Evolutionary conservation across 2,888 invertebrate genomes (phyloP).

Genomic region (Morpho deidamia): DNA sequence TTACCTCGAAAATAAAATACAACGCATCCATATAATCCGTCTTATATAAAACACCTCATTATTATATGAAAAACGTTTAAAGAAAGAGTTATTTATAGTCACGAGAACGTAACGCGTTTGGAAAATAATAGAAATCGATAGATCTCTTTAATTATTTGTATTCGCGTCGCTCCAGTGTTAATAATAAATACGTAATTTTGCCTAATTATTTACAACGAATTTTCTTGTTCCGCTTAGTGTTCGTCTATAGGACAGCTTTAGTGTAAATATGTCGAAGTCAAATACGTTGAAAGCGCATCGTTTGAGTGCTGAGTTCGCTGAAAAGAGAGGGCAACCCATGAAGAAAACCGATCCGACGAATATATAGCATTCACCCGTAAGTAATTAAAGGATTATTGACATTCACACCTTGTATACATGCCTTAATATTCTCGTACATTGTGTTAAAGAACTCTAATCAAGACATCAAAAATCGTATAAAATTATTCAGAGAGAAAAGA

Average conservation of each 20-base stretch:
- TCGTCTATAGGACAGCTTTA: constrained; percentile 33
- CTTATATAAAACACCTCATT: constrained; percentile 35
- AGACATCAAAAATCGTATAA: neutral
- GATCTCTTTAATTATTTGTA: constrained; percentile 72
- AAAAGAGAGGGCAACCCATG: constrained; percentile 59
- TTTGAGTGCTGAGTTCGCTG: constrained; percentile 71
- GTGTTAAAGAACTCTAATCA: neutral
- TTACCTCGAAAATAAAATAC: constrained; percentile 54
- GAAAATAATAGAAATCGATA: constrained; percentile 67
- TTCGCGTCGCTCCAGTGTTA: constrained; percentile 47
- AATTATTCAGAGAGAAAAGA: too few relatives aligned
- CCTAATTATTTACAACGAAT: constrained; percentile 32
- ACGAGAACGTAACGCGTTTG: constrained; percentile 12
- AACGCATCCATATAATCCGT: constrained; percentile 65
- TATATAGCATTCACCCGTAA: constrained; percentile 74
- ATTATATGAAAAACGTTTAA: constrained; percentile 11
- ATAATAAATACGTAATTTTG: constrained; percentile 35
- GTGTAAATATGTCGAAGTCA: constrained; percentile 66
- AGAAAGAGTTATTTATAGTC: constrained; percentile 10
- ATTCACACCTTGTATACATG: neutral
- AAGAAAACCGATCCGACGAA: constrained; percentile 64
- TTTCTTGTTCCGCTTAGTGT: constrained; percentile 41
- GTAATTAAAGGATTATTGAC: constrained; percentile 32
- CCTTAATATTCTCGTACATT: neutral
- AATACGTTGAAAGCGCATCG: constrained; percentile 70